These are phyloP conservation scores for Thereva unica DNA, from an alignment of 2,888 invertebrate species.

Conservation along the genomic window DNA sequence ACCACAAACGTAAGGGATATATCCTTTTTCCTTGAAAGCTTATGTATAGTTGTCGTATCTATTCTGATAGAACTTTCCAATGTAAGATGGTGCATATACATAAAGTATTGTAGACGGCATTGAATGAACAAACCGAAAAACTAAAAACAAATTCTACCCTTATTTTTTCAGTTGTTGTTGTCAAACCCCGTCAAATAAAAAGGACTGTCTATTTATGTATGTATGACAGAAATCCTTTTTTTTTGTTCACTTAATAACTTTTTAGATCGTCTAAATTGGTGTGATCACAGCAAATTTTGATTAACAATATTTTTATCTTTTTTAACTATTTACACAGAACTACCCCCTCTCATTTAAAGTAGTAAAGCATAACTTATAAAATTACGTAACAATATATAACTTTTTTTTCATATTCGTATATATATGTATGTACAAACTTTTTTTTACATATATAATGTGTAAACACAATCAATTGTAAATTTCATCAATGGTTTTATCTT, in stretches of 20 bases:
- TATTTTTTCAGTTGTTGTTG: no score
- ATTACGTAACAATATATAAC: slow-evolving; percentile 35
- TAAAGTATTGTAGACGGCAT: slow-evolving; percentile 37
- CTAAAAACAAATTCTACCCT: slow-evolving; percentile 19
- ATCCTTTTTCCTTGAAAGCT: slow-evolving; percentile 22
- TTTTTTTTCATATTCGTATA: slow-evolving; percentile 4
- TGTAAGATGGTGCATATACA: slow-evolving; percentile 8
- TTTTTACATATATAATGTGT: slow-evolving; percentile 21
- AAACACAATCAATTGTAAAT: slow-evolving; percentile 22
- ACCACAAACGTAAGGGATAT: slow-evolving; percentile 21
- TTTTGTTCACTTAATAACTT: no score
- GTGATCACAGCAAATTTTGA: background rate
- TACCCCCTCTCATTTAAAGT: no score
- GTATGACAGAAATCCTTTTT: no score
- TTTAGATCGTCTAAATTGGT: no score
- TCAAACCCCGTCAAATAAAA: no score
- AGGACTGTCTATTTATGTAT: no score
- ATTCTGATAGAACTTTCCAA: background rate
- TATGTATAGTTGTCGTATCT: background rate
- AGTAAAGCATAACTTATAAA: background rate
- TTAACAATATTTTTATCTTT: slow-evolving; percentile 13
- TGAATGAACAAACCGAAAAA: slow-evolving; percentile 37
- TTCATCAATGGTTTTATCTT: background rate
- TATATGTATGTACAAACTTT: slow-evolving; percentile 23
- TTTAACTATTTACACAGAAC: background rate